phyloP scores from a whole-genome alignment of 2,113 vertebrate genomes.

The Phaethornis superciliosus region DNA sequence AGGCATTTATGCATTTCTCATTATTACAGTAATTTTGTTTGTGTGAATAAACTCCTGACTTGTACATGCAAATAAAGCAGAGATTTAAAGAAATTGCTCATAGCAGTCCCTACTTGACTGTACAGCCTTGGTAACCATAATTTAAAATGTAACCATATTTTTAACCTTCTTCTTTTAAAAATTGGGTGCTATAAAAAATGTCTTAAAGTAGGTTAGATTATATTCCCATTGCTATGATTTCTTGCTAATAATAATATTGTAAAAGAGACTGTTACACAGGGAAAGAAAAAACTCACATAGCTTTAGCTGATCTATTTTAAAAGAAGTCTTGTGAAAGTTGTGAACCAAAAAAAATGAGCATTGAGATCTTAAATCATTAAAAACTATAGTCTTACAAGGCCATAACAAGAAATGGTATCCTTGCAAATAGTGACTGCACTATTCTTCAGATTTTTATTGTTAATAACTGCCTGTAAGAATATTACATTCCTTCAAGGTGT shows the following conservation, averaged over 20 bases:
- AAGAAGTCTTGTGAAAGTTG: neutral
- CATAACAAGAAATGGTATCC: neutral
- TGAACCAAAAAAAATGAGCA: neutral
- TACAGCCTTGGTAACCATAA: neutral
- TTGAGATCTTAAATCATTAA: neutral
- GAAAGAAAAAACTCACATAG: neutral
- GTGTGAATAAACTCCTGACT: neutral
- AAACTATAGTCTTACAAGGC: neutral
- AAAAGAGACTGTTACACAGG: neutral
- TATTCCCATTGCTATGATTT: neutral
- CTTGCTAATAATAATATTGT: neutral
- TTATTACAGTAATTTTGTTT: neutral
- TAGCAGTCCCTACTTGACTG: neutral
- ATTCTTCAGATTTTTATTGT: constrained; percentile 1
- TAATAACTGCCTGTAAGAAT: neutral
- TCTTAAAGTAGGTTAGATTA: neutral
- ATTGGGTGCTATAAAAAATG: neutral
- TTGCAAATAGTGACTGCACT: neutral
- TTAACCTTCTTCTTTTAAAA: neutral
- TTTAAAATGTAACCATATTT: neutral
- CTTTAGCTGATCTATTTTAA: neutral
- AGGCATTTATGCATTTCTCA: neutral
- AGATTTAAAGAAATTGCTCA: neutral
- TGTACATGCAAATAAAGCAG: neutral
- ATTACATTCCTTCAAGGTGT: constrained; percentile 5